phyloP scores from a whole-genome alignment of 2,888 invertebrate genomes.

The Metacarcinus magister region DNA sequence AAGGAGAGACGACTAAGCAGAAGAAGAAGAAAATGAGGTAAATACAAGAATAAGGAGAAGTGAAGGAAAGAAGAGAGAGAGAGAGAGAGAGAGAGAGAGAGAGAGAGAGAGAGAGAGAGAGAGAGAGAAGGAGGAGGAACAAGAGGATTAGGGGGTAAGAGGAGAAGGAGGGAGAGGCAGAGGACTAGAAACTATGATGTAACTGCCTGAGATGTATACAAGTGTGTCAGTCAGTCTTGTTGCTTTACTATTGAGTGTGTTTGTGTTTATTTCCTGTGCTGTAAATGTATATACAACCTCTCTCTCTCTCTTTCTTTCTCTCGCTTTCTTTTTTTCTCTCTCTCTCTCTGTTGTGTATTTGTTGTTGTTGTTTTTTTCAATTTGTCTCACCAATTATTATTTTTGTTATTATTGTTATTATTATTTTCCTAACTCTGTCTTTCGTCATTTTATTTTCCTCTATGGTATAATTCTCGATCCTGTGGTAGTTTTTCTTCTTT shows the following conservation, averaged over 20 bases:
- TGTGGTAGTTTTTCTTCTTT: background rate
- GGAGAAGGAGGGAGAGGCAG: background rate
- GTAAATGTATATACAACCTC: background rate
- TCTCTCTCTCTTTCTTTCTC: background rate
- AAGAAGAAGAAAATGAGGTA: background rate
- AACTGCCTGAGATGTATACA: background rate
- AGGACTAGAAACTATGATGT: background rate
- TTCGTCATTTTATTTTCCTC: background rate
- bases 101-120: background rate
- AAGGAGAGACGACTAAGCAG: background rate
- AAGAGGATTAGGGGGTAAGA: background rate
- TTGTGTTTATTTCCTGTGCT: background rate
- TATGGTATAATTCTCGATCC: too few relatives aligned
- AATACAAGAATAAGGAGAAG: background rate
- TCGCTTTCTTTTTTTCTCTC: background rate
- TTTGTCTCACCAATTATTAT: too few relatives aligned
- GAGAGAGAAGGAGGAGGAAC: background rate
- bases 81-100: background rate
- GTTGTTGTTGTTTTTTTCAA: too few relatives aligned
- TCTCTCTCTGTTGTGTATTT: background rate
- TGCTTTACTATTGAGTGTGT: background rate
- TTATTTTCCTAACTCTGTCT: too few relatives aligned
- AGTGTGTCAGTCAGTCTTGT: background rate
- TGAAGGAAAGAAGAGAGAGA: background rate
- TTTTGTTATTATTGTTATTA: too few relatives aligned